Evolutionary conservation across 2,888 invertebrate genomes (phyloP).

Genomic region (Ormyrus labotus): DNA sequence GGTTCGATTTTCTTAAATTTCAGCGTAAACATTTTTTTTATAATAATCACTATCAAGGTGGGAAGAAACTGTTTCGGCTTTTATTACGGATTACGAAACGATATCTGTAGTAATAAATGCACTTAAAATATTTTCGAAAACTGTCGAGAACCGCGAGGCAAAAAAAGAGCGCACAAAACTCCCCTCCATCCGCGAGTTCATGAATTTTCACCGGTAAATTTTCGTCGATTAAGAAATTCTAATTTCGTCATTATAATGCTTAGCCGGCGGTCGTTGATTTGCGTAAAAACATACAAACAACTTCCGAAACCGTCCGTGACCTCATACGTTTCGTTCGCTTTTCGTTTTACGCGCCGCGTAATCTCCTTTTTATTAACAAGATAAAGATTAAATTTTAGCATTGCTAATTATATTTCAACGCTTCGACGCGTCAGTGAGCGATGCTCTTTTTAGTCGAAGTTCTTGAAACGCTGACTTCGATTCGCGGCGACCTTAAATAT

Average conservation of each 20-base stretch:
- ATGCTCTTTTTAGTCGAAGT: no score
- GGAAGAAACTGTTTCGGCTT: no score
- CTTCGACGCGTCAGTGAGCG: no score
- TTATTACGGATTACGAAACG: no score
- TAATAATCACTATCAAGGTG: no score
- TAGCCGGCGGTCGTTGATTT: background rate
- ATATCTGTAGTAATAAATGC: background rate
- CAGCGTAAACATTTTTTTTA: no score
- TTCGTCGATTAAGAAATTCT: slow-evolving; percentile 27
- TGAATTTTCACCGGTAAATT: slow-evolving; percentile 16
- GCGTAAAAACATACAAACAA: background rate
- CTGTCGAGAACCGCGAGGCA: background rate
- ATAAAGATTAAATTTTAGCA: slow-evolving; percentile 22
- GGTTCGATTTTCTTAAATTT: no score
- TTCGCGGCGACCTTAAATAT: no score
- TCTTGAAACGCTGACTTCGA: no score
- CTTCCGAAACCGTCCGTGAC: slow-evolving; percentile 34
- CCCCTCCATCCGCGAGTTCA: slow-evolving; percentile 5
- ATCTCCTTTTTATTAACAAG: background rate
- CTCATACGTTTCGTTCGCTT: slow-evolving; percentile 20
- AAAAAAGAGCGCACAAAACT: background rate
- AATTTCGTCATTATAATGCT: slow-evolving; percentile 12
- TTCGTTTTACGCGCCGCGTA: background rate
- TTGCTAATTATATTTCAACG: slow-evolving; percentile 22
- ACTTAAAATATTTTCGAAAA: background rate